Evolutionary conservation across 2,888 invertebrate species (phyloP).

Genomic region (Nomada hirtipes): DNA sequence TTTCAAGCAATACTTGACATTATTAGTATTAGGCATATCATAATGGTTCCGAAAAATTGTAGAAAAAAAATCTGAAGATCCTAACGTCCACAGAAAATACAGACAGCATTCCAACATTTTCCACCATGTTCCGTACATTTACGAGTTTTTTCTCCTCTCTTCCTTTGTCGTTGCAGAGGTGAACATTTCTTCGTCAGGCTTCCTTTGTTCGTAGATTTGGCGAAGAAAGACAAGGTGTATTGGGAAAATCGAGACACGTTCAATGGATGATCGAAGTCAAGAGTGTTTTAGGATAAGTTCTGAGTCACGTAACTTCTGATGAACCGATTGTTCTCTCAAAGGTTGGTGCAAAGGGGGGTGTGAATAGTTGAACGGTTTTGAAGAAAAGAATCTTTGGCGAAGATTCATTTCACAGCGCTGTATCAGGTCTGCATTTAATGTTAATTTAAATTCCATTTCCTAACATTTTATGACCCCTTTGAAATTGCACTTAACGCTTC

Average conservation of each 20-base stretch:
- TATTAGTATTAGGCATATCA: no score
- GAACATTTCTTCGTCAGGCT: conserved; percentile 2
- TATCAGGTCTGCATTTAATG: not conserved
- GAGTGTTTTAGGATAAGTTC: not conserved
- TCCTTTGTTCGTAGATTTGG: conserved; percentile 13
- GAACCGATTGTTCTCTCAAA: conserved; percentile 28
- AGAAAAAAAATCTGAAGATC: not conserved
- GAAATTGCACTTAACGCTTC: no score
- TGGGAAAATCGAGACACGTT: conserved; percentile 22
- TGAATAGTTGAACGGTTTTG: not conserved
- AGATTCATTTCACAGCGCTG: not conserved
- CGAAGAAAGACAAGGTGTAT: conserved; percentile 18
- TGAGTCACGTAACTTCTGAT: conserved; percentile 36
- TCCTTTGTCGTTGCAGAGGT: not conserved
- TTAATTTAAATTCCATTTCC: not conserved
- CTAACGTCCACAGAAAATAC: not conserved
- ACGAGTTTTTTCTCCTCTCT: conserved; percentile 20
- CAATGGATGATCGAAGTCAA: not conserved
- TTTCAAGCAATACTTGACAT: no score
- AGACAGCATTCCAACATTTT: not conserved
- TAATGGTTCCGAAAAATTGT: not conserved
- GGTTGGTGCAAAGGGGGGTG: not conserved
- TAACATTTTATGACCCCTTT: no score
- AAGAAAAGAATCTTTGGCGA: conserved; percentile 19
- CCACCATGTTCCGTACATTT: conserved; percentile 35